phyloP scores from a whole-genome alignment of 2,888 invertebrate species.

The Linyphia triangularis region DNA sequence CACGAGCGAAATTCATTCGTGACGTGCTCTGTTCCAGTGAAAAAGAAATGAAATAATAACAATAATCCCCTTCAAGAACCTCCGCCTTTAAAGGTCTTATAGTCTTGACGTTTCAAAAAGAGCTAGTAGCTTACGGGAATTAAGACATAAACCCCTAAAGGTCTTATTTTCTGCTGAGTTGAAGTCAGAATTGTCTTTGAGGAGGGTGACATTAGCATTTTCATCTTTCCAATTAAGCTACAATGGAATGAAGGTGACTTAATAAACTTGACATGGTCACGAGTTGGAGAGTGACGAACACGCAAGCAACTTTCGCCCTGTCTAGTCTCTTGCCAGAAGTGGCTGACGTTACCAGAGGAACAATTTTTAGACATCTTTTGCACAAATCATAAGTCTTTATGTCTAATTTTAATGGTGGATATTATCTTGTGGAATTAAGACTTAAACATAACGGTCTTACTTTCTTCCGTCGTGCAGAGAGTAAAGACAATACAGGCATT shows the following conservation, averaged over 20 bases:
- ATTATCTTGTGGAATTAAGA: too few species aligned
- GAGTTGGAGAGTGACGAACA: neutral
- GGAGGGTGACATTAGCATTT: constrained; percentile 36
- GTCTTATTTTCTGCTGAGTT: neutral
- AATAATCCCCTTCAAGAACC: neutral
- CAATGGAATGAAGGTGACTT: constrained; percentile 10
- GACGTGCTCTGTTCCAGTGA: neutral
- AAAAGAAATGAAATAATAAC: constrained; percentile 5
- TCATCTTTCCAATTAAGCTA: neutral
- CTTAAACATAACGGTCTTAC: too few species aligned
- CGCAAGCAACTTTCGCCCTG: too few species aligned
- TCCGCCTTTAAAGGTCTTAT: constrained; percentile 2
- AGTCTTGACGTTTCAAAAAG: neutral
- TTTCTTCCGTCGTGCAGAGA: too few species aligned
- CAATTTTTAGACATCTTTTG: too few species aligned
- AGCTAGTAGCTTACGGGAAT: constrained; percentile 9
- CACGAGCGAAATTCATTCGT: constrained; percentile 11
- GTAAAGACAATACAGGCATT: too few species aligned
- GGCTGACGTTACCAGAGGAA: too few species aligned
- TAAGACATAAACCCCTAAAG: constrained; percentile 13
- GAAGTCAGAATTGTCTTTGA: neutral
- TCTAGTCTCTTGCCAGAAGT: neutral
- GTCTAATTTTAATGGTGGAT: too few species aligned
- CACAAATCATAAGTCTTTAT: too few species aligned
- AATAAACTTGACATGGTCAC: neutral